Conservation (phyloP, 2,113 vertebrate species). For the Zeus faber region DNA sequence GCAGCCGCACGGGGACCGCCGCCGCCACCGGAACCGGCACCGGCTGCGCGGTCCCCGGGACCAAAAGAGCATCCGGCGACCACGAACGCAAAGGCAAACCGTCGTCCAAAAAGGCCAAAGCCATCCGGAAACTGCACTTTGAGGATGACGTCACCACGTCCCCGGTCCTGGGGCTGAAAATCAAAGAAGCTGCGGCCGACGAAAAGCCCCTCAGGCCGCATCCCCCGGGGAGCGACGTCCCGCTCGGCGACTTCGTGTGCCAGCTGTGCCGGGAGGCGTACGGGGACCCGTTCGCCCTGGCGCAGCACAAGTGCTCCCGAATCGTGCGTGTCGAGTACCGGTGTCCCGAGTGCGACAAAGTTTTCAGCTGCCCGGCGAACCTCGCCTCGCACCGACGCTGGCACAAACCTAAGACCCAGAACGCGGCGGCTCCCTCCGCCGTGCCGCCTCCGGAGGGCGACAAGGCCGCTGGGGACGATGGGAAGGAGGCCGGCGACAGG, state of each 20-base stretch:
- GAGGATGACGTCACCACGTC: slow-evolving; percentile 93
- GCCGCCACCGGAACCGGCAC: slow-evolving; percentile 12
- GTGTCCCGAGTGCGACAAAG: slow-evolving; percentile 92
- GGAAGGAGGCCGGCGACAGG: slow-evolving; percentile 72
- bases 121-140: slow-evolving; percentile 85
- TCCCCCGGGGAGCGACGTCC: slow-evolving; percentile 57
- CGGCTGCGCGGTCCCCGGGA: slow-evolving; percentile 4
- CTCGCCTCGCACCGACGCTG: slow-evolving; percentile 92
- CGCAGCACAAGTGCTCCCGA: slow-evolving; percentile 92
- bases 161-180: slow-evolving; percentile 88
- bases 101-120: slow-evolving; percentile 83
- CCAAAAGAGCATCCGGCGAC: slow-evolving; percentile 65
- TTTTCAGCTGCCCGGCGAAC: slow-evolving; percentile 93
- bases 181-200: slow-evolving; percentile 86
- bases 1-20: slow-evolving; percentile 53
- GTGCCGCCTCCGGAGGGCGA: slow-evolving; percentile 44
- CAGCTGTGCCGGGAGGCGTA: slow-evolving; percentile 92
- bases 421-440: slow-evolving; percentile 17
- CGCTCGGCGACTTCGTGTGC: slow-evolving; percentile 88
- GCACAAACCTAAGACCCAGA: slow-evolving; percentile 85
- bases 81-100: slow-evolving; percentile 69
- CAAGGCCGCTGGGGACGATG: slow-evolving; percentile 36
- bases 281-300: slow-evolving; percentile 85
- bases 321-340: slow-evolving; percentile 93
- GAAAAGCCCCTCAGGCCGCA: slow-evolving; percentile 63